Percentiles rank a stretch among this genome's conserved stretches.
These are phyloP conservation scores for Prolemur simus DNA, from an alignment of 2,113 vertebrate species.

Conservation along the genomic window DNA sequence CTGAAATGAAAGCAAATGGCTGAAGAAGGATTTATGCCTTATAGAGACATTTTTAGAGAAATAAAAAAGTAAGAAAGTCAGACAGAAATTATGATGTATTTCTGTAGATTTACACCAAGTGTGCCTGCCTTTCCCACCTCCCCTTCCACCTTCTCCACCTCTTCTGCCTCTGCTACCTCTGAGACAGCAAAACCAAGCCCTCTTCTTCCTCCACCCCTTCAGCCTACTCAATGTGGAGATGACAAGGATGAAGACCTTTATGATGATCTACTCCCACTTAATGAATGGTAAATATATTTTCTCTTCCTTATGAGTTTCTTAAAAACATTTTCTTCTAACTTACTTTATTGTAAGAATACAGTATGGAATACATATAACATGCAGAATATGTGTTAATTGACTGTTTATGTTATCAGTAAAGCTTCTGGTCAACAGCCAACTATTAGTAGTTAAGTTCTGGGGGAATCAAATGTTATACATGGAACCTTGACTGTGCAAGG, in stretches of 20 bases:
- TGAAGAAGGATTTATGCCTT: background rate
- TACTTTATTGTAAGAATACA: background rate
- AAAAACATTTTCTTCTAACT: background rate
- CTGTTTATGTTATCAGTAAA: background rate
- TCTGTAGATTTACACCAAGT: background rate
- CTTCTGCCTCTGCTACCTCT: background rate
- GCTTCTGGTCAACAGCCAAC: background rate
- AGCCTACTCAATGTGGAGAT: background rate
- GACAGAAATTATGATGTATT: background rate
- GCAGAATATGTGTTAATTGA: background rate
- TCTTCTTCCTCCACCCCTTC: background rate
- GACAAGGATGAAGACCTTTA: background rate
- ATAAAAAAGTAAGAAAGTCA: background rate
- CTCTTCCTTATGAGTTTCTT: background rate
- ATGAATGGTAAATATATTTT: background rate
- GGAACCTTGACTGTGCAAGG: background rate
- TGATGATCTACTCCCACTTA: background rate
- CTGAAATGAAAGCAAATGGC: background rate
- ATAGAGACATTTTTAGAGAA: background rate
- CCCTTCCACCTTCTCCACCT: background rate
- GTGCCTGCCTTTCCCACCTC: background rate
- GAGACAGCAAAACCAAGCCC: background rate
- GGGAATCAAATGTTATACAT: background rate
- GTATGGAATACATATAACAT: background rate
- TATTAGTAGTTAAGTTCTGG: background rate